Percentiles rank a stretch among this genome's conserved stretches.
These are phyloP conservation scores for Cynaeus angustus DNA, from an alignment of 2,888 invertebrate genomes.

Conservation along the genomic window DNA sequence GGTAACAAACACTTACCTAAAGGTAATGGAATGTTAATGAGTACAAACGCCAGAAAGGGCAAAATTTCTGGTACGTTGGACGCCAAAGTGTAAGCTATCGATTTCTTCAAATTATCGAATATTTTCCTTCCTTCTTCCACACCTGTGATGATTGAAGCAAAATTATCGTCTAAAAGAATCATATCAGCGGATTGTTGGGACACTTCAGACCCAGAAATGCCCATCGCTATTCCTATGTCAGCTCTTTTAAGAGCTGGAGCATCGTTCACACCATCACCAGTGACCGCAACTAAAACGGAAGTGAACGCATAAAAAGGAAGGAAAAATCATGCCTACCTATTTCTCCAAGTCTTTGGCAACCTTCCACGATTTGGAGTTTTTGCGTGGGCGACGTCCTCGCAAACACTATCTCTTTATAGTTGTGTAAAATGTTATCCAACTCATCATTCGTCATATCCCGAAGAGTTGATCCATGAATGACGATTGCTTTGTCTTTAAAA, in stretches of 20 bases:
- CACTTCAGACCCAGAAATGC: constrained; percentile 84
- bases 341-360: constrained; percentile 84
- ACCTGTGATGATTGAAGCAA: constrained; percentile 89
- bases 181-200: constrained; percentile 93
- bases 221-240: constrained; percentile 88
- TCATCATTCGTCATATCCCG: constrained; percentile 71
- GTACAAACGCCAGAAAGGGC: constrained; percentile 85
- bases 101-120: constrained; percentile 90
- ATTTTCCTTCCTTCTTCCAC: constrained; percentile 89
- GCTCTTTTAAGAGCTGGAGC: constrained; percentile 89
- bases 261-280: constrained; percentile 92
- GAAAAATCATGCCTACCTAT: constrained; percentile 75
- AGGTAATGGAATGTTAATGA: constrained; percentile 84
- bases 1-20: constrained; percentile 72
- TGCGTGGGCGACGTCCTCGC: constrained; percentile 76
- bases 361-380: constrained; percentile 81
- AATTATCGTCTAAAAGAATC: constrained; percentile 91
- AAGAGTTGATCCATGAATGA: constrained; percentile 74
- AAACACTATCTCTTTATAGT: constrained; percentile 79
- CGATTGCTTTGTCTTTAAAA: constrained; percentile 72
- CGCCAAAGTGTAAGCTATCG: constrained; percentile 87
- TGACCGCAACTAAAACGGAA: constrained; percentile 80
- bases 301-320: constrained; percentile 67
- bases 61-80: constrained; percentile 89
- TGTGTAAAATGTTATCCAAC: constrained; percentile 74